Evolutionary conservation across 2,888 invertebrate species (phyloP).

Genomic region (Lasioglossum villosulum): DNA sequence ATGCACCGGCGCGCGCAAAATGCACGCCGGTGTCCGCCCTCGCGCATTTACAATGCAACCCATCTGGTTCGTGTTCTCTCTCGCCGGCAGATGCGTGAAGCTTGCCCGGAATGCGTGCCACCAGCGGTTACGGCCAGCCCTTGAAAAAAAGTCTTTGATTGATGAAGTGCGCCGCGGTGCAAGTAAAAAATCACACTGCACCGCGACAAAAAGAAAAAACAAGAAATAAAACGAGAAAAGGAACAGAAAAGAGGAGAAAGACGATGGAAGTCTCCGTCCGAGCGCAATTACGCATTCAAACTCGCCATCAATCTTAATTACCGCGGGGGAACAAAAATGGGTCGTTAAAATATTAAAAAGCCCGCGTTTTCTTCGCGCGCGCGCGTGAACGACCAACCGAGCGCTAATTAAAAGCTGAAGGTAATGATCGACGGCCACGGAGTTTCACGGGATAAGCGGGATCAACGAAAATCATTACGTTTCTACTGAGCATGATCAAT

Average conservation of each 20-base stretch:
- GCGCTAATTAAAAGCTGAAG: constrained; percentile 67
- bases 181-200: constrained; percentile 22
- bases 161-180: constrained; percentile 66
- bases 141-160: constrained; percentile 66
- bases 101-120: constrained; percentile 67
- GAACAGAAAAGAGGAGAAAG: neutral
- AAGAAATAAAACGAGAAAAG: constrained; percentile 23
- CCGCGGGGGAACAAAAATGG: constrained; percentile 64
- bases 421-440: constrained; percentile 44
- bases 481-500: neutral
- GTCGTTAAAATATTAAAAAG: constrained; percentile 71
- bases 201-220: constrained; percentile 1
- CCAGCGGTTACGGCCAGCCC: constrained; percentile 35
- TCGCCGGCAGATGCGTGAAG: constrained; percentile 60
- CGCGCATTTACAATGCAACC: constrained; percentile 58
- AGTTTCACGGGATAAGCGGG: constrained; percentile 23
- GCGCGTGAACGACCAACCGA: neutral
- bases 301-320: constrained; percentile 74
- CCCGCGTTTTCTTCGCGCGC: constrained; percentile 59
- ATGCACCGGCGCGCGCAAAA: constrained; percentile 10
- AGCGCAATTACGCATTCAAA: constrained; percentile 73
- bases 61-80: constrained; percentile 47
- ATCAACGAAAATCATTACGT: neutral
- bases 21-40: constrained; percentile 55
- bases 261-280: constrained; percentile 62